phyloP scores from a whole-genome alignment of 2,888 invertebrate species.

The Dicranocentrus wangi region DNA sequence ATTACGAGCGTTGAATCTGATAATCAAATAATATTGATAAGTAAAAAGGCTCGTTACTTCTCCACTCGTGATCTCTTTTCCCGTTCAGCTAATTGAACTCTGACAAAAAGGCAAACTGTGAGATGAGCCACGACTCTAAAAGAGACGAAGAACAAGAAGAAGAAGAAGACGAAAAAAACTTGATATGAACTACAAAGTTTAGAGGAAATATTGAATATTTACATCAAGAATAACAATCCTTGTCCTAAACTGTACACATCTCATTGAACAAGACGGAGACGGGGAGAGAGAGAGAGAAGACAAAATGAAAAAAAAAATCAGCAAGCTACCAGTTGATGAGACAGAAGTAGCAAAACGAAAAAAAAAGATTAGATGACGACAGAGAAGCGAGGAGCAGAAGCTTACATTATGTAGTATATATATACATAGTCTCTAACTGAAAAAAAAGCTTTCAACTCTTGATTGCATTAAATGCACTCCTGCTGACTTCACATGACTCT shows the following conservation, averaged over 20 bases:
- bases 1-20: slow-evolving; percentile 16
- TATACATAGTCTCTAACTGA: neutral
- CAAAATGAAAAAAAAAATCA: slow-evolving; percentile 27
- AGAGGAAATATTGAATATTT: slow-evolving; percentile 14
- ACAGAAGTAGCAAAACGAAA: slow-evolving; percentile 11
- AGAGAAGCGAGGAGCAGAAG: slow-evolving; percentile 20
- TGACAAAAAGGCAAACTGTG: slow-evolving; percentile 14
- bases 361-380: slow-evolving; percentile 37
- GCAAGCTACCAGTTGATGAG: slow-evolving; percentile 20
- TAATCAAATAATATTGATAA: slow-evolving; percentile 39
- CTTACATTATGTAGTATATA: neutral
- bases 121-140: slow-evolving; percentile 10
- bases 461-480: slow-evolving; percentile 58
- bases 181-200: too few species aligned
- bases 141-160: neutral
- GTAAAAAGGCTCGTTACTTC: slow-evolving; percentile 24
- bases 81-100: slow-evolving; percentile 36
- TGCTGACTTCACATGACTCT: slow-evolving; percentile 62
- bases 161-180: too few species aligned
- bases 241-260: neutral
- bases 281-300: too few species aligned
- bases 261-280: neutral
- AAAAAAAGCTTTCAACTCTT: slow-evolving; percentile 39
- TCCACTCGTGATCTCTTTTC: slow-evolving; percentile 38
- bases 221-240: neutral